A percentile compares a stretch with the other conserved stretches of the same genome.
These are phyloP conservation scores for Morelia viridis DNA, from an alignment of 2,797 vertebrate species.

Conservation along the genomic window DNA sequence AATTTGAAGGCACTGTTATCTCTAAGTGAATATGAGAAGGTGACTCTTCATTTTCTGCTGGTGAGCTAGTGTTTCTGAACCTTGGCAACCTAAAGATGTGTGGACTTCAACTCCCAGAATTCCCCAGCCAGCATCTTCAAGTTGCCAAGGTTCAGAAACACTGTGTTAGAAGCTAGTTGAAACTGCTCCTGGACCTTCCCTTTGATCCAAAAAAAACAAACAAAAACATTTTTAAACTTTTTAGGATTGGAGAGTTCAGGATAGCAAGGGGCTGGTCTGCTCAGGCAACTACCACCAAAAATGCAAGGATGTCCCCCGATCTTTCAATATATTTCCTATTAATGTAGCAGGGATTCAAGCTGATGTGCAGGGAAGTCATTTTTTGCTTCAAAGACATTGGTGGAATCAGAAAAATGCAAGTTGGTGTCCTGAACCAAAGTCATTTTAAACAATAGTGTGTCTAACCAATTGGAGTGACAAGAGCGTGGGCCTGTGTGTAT, in stretches of 20 bases:
- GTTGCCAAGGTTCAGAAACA: neutral
- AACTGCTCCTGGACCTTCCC: too few relatives aligned
- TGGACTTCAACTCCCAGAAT: too few relatives aligned
- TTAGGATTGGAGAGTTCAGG: too few relatives aligned
- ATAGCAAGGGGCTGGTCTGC: too few relatives aligned
- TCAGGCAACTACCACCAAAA: too few relatives aligned
- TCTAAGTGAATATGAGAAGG: neutral
- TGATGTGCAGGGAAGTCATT: neutral
- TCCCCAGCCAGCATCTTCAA: neutral
- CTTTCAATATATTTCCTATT: neutral
- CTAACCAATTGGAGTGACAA: neutral
- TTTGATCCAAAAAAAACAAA: too few relatives aligned
- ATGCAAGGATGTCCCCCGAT: neutral
- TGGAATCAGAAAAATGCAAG: neutral
- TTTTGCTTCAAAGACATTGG: neutral
- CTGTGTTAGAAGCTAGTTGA: too few relatives aligned
- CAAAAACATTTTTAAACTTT: too few relatives aligned
- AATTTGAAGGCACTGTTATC: too few relatives aligned
- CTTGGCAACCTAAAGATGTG: too few relatives aligned
- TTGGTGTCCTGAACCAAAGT: slow-evolving; percentile 1
- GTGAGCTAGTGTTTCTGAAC: neutral
- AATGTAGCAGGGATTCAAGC: neutral
- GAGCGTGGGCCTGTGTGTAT: slow-evolving; percentile 9
- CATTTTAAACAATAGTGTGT: too few relatives aligned
- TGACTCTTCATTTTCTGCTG: neutral